Conservation (phyloP, 1,140 invertebrate genomes). For the Wiebesia pumilae region DNA sequence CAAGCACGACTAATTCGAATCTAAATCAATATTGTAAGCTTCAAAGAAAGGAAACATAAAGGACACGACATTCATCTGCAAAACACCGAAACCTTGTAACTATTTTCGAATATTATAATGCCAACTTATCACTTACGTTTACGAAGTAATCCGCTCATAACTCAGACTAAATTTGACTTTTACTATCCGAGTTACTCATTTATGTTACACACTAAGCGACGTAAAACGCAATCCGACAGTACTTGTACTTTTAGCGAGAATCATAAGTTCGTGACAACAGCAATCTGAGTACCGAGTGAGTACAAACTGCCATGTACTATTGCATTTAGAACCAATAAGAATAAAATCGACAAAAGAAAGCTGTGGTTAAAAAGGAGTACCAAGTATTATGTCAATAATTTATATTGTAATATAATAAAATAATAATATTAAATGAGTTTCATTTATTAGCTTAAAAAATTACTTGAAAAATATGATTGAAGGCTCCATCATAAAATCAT, state of each 20-base stretch:
- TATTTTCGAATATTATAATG: constrained; percentile 37
- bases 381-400: neutral
- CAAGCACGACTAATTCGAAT: neutral
- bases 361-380: neutral
- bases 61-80: neutral
- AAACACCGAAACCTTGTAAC: neutral
- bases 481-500: neutral
- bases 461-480: constrained; percentile 5
- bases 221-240: too few relatives aligned
- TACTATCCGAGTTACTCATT: neutral
- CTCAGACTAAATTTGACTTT: constrained; percentile 14
- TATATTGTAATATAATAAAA: too few relatives aligned
- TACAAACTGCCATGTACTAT: too few relatives aligned
- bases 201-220: neutral
- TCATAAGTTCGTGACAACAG: neutral
- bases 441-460: neutral
- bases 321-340: neutral
- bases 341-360: neutral
- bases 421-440: neutral
- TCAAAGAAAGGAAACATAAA: neutral
- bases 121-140: neutral
- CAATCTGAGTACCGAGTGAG: neutral
- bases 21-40: neutral
- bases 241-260: neutral
- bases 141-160: neutral